A percentile compares a stretch with the other conserved stretches of the same genome.
phyloP scores from a whole-genome alignment of 1,140 invertebrate genomes.

The Ceratina australensis region DNA sequence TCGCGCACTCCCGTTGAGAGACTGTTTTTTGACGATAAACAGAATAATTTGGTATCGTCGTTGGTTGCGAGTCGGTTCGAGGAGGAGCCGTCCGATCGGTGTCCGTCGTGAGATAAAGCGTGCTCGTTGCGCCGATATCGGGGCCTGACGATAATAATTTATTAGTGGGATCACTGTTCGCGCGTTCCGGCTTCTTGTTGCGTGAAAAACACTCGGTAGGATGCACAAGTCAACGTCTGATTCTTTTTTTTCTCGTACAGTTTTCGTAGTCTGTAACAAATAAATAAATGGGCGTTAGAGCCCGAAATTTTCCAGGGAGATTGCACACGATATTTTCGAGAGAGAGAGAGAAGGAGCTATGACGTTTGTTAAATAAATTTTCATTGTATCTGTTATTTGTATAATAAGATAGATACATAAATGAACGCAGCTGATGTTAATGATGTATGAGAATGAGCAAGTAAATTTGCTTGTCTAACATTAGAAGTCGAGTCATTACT shows the following conservation, averaged over 20 bases:
- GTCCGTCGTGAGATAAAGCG: constrained; percentile 35
- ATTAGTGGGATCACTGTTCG: constrained; percentile 4
- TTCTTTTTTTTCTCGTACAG: too few species aligned
- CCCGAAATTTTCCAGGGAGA: too few species aligned
- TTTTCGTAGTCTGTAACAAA: too few species aligned
- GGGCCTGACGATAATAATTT: constrained; percentile 31
- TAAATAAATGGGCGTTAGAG: too few species aligned
- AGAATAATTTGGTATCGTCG: constrained; percentile 50
- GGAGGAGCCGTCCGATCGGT: constrained; percentile 29
- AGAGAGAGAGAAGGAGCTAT: too few species aligned
- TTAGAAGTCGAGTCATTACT: not conserved
- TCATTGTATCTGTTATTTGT: too few species aligned
- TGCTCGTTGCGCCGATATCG: constrained; percentile 36
- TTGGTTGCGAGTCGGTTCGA: constrained; percentile 29
- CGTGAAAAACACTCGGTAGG: not conserved
- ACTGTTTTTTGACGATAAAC: constrained; percentile 54
- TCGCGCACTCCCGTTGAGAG: constrained; percentile 42
- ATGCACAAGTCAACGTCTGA: too few species aligned
- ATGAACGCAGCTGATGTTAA: not conserved
- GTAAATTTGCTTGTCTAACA: not conserved
- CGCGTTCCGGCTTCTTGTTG: not conserved
- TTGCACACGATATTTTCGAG: too few species aligned
- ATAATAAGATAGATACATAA: too few species aligned
- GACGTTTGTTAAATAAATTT: too few species aligned
- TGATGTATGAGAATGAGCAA: not conserved